These are phyloP conservation scores for Vimba vimba DNA, from an alignment of 2,113 vertebrate genomes.

Conservation along the genomic window DNA sequence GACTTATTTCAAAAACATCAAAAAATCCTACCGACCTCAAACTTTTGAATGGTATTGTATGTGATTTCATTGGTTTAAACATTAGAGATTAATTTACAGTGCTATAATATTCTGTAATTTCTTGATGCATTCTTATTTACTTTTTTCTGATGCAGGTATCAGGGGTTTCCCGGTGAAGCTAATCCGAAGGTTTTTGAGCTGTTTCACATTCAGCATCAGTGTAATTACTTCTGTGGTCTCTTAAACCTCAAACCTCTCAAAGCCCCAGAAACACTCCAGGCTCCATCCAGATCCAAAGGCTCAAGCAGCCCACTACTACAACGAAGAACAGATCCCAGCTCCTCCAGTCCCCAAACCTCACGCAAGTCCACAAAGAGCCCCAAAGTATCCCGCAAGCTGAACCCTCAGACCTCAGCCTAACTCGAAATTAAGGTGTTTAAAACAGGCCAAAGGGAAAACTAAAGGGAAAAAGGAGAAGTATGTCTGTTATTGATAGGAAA, in stretches of 20 bases:
- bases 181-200: slow-evolving; percentile 85
- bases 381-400: slow-evolving; percentile 63
- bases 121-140: background rate
- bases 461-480: background rate
- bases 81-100: background rate
- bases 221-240: slow-evolving; percentile 88
- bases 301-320: slow-evolving; percentile 84
- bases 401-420: slow-evolving; percentile 56
- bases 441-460: background rate
- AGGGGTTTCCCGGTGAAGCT: slow-evolving; percentile 87
- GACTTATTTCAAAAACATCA: background rate
- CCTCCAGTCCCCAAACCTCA: slow-evolving; percentile 86
- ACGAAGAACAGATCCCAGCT: slow-evolving; percentile 77
- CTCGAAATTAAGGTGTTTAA: slow-evolving; percentile 64
- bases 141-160: slow-evolving; percentile 80
- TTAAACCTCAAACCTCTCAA: slow-evolving; percentile 82
- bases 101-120: background rate
- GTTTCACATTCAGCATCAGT: slow-evolving; percentile 82
- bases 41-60: background rate
- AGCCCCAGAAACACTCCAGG: slow-evolving; percentile 75
- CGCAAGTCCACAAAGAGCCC: slow-evolving; percentile 83
- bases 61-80: slow-evolving; percentile 16
- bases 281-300: slow-evolving; percentile 80
- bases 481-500: background rate
- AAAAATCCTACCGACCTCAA: background rate